Evolutionary conservation across 2,113 vertebrate genomes (phyloP), one percentile per base, ranked within the genome.

Genomic region (Lampris megalopsis): DNA sequence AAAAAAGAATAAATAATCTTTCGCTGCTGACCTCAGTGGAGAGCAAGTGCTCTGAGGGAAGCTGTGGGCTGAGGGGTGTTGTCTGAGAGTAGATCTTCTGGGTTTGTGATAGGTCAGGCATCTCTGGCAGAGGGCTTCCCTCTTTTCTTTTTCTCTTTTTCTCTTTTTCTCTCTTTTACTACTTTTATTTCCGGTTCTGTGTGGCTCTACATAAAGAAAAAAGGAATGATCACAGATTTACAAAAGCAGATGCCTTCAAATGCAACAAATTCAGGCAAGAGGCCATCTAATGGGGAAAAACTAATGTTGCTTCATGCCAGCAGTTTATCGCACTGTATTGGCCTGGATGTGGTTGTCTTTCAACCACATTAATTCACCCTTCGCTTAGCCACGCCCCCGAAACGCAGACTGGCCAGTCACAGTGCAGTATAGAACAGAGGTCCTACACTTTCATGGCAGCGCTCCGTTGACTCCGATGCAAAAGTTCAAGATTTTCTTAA

Each of bases 51-150:
- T 52, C 24, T 1, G 37, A 48, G 0, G 43, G n/a, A 10, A 49
- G 36, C 11, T 82, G 58, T 0, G 79, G 68, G 62, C 65, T 71
- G 54, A 58, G 41, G 0, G 76, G 40, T 6, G 86, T 88, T 1
- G 37, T 50, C 78, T 84, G 84, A 35, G 84, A 82, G 40, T 4
- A 48, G 62, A 79, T 50, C 2, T 63, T 73, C 63, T 64, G 77
- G 72, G 75, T 62, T 69, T 84, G 85, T 1, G 89, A 88, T 62
- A 87, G 58, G 53, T 88, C 85, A 0, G 90, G 81, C 88, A 86
- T 88, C 62, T 90, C 86, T 40, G 6, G 68, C 43, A 89, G 84
- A 49, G 89, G 79, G 80, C 75, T 83, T n/a, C 35, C 75, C 1
- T 67, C 73, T 54, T 71, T 71, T 6, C 24, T 81, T 38, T 69